A percentile compares a stretch with the other conserved stretches of the same genome.
phyloP scores from a whole-genome alignment of 2,113 vertebrate species.

The Odocoileus virginianus region DNA sequence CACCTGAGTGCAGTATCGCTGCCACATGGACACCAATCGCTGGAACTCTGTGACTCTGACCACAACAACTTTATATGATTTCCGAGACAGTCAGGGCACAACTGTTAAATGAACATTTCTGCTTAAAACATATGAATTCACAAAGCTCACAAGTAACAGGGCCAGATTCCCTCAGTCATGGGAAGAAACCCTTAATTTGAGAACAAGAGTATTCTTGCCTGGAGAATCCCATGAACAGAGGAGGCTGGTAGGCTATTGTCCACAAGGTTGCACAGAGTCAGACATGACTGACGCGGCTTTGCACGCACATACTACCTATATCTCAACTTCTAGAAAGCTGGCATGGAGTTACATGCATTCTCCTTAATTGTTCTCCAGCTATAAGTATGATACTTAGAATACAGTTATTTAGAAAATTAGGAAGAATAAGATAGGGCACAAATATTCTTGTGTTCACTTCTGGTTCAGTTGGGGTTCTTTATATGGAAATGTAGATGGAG shows the following conservation, averaged over 20 bases:
- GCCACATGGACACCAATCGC: rapidly evolving
- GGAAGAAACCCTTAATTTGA: neutral
- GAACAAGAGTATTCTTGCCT: neutral
- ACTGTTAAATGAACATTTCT: neutral
- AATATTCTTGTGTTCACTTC: neutral
- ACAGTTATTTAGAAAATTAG: neutral
- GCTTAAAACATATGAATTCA: neutral
- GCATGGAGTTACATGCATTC: neutral
- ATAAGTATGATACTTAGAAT: neutral
- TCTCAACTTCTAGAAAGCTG: neutral
- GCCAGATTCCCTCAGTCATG: neutral
- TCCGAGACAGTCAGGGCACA: neutral
- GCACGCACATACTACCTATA: neutral
- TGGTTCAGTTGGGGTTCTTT: neutral
- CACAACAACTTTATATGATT: neutral
- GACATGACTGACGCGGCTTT: neutral
- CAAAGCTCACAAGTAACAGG: neutral
- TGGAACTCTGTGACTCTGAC: neutral
- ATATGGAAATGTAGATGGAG: slow-evolving; percentile 34
- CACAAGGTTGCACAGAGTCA: neutral
- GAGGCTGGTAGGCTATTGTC: neutral
- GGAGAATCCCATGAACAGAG: neutral
- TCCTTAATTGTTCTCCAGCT: neutral
- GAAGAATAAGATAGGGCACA: neutral
- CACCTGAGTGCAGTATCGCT: neutral